Evolutionary conservation across 2,888 invertebrate genomes (phyloP).

Genomic region (Watsonalla cultraria): DNA sequence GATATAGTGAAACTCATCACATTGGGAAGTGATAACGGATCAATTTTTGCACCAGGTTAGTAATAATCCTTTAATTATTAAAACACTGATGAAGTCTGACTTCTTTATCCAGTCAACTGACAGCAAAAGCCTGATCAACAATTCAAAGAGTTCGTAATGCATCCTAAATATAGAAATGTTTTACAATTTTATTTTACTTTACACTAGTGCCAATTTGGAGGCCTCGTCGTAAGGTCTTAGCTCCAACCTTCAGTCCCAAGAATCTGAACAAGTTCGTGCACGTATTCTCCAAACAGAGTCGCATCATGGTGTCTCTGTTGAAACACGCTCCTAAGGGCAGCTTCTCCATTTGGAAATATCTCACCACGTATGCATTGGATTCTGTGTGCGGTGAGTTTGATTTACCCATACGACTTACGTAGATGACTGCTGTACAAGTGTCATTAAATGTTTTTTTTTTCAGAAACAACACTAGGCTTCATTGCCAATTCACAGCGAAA

Average conservation of each 20-base stretch:
- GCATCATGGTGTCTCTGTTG: conserved; percentile 27
- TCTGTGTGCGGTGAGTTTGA: conserved; percentile 37
- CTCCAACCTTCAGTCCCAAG: conserved; percentile 38
- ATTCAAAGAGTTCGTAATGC: too few relatives aligned
- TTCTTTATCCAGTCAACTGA: too few relatives aligned
- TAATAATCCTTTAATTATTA: neutral
- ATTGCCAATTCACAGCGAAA: conserved; percentile 16
- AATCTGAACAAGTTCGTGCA: conserved; percentile 34
- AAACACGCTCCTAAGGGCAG: conserved; percentile 19
- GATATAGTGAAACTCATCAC: conserved; percentile 23
- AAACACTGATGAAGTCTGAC: too few relatives aligned
- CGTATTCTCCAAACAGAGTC: conserved; percentile 35
- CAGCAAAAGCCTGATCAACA: too few relatives aligned
- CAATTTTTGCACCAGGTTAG: conserved; percentile 42
- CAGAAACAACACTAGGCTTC: conserved; percentile 24
- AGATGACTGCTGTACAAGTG: neutral
- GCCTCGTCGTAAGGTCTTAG: conserved; percentile 41
- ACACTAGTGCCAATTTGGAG: conserved; percentile 32
- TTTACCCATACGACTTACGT: too few relatives aligned
- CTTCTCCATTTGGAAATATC: conserved; percentile 39
- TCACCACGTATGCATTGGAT: conserved; percentile 41
- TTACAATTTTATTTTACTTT: neutral
- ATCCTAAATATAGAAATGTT: too few relatives aligned
- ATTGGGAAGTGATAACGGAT: conserved; percentile 34
- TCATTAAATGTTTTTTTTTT: neutral